Percentiles rank a stretch among this genome's conserved stretches.
Evolutionary conservation across 1,140 invertebrate species (phyloP).

Genomic region (Steinernema feltiae): DNA sequence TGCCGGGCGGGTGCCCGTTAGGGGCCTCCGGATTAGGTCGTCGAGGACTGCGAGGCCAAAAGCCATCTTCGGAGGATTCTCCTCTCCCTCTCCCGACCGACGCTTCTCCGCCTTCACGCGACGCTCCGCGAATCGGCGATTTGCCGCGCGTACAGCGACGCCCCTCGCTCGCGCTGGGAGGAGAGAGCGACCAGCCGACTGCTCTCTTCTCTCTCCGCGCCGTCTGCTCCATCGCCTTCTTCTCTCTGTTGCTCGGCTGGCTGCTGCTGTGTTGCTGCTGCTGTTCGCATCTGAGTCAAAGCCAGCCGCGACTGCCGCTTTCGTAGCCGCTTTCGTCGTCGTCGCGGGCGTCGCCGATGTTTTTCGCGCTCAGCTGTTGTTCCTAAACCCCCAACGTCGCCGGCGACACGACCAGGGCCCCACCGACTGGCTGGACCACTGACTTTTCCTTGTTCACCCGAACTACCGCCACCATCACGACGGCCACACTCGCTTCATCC

Average conservation of each 20-base stretch:
- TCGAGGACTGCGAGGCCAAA: too few species aligned
- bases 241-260: background rate
- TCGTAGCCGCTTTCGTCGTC: too few species aligned
- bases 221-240: too few species aligned
- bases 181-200: too few species aligned
- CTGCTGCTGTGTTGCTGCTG: background rate
- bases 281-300: background rate
- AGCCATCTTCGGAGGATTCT: background rate
- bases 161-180: too few species aligned
- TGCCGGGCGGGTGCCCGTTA: too few species aligned
- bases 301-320: too few species aligned
- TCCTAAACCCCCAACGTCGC: background rate
- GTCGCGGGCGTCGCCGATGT: background rate
- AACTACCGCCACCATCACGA: constrained; percentile 9
- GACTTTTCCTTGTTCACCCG: constrained; percentile 1
- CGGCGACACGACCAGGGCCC: background rate
- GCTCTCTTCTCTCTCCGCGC: too few species aligned
- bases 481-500: background rate
- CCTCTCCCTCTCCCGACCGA: background rate
- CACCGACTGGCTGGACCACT: background rate
- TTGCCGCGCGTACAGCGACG: background rate
- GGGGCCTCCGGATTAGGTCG: too few species aligned
- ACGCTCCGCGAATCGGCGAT: too few species aligned
- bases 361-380: constrained; percentile 13
- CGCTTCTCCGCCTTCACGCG: background rate